phyloP scores from a whole-genome alignment of 2,113 vertebrate genomes.

The Emydocephalus ijimae region DNA sequence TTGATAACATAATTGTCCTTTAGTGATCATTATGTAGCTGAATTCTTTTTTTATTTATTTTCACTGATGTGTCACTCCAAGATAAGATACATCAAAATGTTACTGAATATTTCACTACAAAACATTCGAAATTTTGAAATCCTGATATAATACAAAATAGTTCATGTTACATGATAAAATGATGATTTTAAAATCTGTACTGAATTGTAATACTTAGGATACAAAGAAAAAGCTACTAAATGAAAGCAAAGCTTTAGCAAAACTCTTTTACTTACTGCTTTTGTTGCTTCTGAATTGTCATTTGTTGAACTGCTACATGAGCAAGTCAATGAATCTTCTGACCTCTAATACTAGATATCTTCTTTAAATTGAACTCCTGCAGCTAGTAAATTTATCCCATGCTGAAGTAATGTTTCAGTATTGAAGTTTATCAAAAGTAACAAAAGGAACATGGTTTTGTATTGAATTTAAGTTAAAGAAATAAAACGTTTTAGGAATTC shows the following conservation, averaged over 20 bases:
- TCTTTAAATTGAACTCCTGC: conserved; percentile 23
- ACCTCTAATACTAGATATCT: not conserved
- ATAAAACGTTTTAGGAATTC: conserved; percentile 34
- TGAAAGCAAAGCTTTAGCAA: not conserved
- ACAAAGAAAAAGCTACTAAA: not conserved
- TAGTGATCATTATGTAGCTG: not conserved
- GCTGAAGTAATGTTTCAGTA: not conserved
- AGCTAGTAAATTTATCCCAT: not conserved
- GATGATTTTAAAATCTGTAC: not conserved
- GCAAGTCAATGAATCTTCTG: conserved; percentile 4
- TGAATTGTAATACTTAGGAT: not conserved
- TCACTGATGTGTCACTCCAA: not conserved
- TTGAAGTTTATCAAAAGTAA: not conserved
- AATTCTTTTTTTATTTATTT: not conserved
- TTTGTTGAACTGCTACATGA: not conserved
- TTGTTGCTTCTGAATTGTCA: conserved; percentile 15
- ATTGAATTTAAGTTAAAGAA: conserved; percentile 34
- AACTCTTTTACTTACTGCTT: not conserved
- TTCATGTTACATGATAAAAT: not conserved
- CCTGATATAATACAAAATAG: not conserved
- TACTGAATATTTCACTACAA: not conserved
- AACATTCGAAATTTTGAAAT: not conserved
- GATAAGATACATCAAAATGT: not conserved
- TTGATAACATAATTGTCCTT: not conserved
- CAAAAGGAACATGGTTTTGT: conserved; percentile 6